Evolutionary conservation across 1,140 invertebrate species (phyloP).

Genomic region (Ylistrum balloti): DNA sequence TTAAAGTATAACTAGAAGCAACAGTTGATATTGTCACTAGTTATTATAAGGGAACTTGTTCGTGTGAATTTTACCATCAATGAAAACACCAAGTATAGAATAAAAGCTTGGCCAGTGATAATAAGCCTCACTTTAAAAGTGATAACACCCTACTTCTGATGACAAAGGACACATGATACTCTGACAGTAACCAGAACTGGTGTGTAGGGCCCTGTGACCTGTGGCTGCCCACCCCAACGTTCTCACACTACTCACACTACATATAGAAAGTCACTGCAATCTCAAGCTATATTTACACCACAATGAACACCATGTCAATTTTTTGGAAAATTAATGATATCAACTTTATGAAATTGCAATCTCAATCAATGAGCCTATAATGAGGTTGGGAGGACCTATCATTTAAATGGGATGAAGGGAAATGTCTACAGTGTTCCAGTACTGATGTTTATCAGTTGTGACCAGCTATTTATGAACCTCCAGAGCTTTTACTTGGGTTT

Average conservation of each 20-base stretch:
- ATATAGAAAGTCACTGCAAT: neutral
- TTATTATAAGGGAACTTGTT: neutral
- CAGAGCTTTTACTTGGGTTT: no score
- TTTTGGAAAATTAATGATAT: neutral
- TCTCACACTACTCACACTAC: neutral
- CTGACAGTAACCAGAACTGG: neutral
- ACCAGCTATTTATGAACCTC: no score
- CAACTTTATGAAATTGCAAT: neutral
- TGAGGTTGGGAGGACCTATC: no score
- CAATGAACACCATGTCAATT: neutral
- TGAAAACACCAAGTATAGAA: neutral
- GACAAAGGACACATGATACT: neutral
- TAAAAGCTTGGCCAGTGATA: neutral
- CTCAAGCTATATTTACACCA: slow-evolving; percentile 4
- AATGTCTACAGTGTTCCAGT: no score
- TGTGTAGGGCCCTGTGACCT: neutral
- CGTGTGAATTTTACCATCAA: neutral
- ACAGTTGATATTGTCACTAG: no score
- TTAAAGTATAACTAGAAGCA: neutral
- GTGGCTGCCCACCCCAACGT: neutral
- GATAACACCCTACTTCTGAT: neutral
- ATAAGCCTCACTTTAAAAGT: neutral
- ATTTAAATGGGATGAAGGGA: no score
- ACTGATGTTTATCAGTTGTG: no score
- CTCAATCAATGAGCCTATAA: neutral